Conservation (phyloP, 2,888 invertebrate species). For the Hirtodrosophila alboralis region DNA sequence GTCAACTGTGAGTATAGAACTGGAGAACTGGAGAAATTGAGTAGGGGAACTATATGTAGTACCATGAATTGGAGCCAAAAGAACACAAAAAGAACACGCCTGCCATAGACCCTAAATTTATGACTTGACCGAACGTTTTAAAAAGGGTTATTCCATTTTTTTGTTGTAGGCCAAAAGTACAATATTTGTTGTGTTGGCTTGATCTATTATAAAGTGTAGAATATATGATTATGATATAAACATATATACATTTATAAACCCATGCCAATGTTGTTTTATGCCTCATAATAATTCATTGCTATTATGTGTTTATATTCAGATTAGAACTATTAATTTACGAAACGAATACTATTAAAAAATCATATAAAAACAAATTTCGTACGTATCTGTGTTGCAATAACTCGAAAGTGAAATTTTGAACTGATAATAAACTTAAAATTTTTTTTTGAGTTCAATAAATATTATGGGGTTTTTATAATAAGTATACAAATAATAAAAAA, state of each 20-base stretch:
- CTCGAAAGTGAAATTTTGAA: too few relatives aligned
- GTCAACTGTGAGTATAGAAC: constrained; percentile 92
- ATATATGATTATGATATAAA: constrained; percentile 14
- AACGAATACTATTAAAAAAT: constrained; percentile 1
- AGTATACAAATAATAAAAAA: too few relatives aligned
- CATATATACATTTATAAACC: neutral
- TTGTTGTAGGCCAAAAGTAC: constrained; percentile 5
- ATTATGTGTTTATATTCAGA: too few relatives aligned
- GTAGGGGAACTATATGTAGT: neutral
- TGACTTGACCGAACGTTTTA: constrained; percentile 43
- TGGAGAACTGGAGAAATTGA: neutral
- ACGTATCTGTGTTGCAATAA: too few relatives aligned
- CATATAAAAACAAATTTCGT: constrained; percentile 16
- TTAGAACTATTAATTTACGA: too few relatives aligned
- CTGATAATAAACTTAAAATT: too few relatives aligned
- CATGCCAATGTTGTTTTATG: too few relatives aligned
- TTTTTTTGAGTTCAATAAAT: too few relatives aligned
- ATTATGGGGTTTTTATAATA: too few relatives aligned
- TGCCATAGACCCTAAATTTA: constrained; percentile 56
- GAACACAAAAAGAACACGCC: constrained; percentile 10
- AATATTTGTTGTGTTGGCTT: too few relatives aligned
- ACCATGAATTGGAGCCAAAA: constrained; percentile 19
- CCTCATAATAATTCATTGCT: too few relatives aligned
- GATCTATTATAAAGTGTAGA: constrained; percentile 30
- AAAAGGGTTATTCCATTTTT: constrained; percentile 7